Percentiles rank a stretch among this genome's conserved stretches.
phyloP scores from a whole-genome alignment of 2,113 vertebrate species.

The Elephas maximus region DNA sequence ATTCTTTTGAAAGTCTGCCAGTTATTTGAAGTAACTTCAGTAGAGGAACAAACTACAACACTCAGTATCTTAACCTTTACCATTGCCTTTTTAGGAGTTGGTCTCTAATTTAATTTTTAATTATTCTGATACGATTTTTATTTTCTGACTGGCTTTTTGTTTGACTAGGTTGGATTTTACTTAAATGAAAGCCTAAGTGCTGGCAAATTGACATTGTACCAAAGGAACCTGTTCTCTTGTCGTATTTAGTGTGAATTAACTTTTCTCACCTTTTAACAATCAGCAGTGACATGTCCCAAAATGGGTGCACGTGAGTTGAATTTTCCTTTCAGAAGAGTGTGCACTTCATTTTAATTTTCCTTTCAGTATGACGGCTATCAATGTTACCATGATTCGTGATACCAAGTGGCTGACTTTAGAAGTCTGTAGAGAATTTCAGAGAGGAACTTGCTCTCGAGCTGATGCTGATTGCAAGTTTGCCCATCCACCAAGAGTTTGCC shows the following conservation, averaged over 20 bases:
- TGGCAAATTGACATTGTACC: constrained; percentile 90
- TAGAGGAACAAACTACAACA: constrained; percentile 89
- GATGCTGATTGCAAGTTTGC: constrained; percentile 99
- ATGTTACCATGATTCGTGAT: constrained; percentile 96
- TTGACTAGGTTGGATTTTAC: constrained; percentile 88
- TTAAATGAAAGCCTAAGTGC: constrained; percentile 90
- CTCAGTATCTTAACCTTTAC: constrained; percentile 88
- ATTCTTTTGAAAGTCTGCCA: constrained; percentile 89
- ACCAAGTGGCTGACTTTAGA: constrained; percentile 99
- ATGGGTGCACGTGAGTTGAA: constrained; percentile 81
- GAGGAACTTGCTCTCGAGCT: constrained; percentile 97
- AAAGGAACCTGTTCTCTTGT: constrained; percentile 90
- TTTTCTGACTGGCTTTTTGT: constrained; percentile 90
- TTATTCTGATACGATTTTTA: constrained; percentile 90
- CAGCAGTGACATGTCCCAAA: constrained; percentile 76
- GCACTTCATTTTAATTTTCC: constrained; percentile 79
- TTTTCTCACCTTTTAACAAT: constrained; percentile 85
- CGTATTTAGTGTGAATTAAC: constrained; percentile 88
- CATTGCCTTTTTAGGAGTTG: constrained; percentile 91
- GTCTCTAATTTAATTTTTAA: constrained; percentile 90
- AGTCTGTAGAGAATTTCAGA: constrained; percentile 99
- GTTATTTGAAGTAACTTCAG: constrained; percentile 88
- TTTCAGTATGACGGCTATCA: constrained; percentile 92
- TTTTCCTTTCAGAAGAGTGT: constrained; percentile 81
- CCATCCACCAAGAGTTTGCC: constrained; percentile 97